phyloP scores from a whole-genome alignment of 2,888 invertebrate species.

The Ophion obscuratus region DNA sequence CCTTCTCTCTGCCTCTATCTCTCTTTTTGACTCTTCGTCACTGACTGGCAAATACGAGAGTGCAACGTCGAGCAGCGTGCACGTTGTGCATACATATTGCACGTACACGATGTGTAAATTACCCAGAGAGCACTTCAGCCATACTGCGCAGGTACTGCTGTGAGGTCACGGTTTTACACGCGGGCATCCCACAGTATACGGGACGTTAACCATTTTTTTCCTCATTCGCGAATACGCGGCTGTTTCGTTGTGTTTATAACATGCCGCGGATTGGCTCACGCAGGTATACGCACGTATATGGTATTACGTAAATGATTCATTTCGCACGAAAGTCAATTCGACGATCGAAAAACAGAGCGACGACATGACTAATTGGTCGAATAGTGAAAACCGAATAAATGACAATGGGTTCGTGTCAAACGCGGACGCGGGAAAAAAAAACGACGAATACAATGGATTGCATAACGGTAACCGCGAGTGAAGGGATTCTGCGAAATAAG shows the following conservation, averaged over 20 bases:
- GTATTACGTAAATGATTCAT: slow-evolving; percentile 1
- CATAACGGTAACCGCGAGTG: slow-evolving; percentile 24
- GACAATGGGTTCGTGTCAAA: background rate
- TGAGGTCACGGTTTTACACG: slow-evolving; percentile 1
- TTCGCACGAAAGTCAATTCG: slow-evolving; percentile 11
- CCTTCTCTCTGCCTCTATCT: background rate
- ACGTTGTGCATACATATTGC: background rate
- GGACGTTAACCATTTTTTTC: background rate
- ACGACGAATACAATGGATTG: slow-evolving; percentile 41
- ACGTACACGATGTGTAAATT: background rate
- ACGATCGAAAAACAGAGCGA: slow-evolving; percentile 17
- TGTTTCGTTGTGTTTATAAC: background rate
- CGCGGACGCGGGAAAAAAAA: slow-evolving; percentile 18
- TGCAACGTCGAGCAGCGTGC: background rate
- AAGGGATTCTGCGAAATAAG: slow-evolving; percentile 51
- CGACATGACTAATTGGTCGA: slow-evolving; percentile 31
- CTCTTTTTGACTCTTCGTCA: slow-evolving; percentile 1
- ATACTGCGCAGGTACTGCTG: background rate
- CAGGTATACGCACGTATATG: background rate
- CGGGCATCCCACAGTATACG: background rate
- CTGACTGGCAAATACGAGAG: background rate
- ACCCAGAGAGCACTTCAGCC: background rate
- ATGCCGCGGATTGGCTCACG: too few relatives aligned
- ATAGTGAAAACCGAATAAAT: slow-evolving; percentile 27
- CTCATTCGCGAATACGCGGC: slow-evolving; percentile 5